These are phyloP conservation scores for Lycaon pictus DNA, from an alignment of 2,113 vertebrate species.

Conservation along the genomic window DNA sequence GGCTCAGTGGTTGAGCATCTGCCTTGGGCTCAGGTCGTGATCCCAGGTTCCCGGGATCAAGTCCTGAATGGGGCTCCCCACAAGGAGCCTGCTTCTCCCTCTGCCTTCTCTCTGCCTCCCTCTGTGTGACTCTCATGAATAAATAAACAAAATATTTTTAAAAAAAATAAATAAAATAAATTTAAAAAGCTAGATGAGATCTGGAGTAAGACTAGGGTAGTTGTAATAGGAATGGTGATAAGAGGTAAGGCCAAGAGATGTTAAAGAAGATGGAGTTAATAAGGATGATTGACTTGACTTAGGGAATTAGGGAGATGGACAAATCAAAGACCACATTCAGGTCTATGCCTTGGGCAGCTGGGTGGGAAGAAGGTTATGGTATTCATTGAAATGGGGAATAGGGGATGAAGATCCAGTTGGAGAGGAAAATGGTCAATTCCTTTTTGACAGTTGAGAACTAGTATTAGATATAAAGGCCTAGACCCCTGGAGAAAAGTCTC, in stretches of 20 bases:
- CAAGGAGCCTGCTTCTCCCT: too few species aligned
- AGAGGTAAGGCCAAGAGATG: neutral
- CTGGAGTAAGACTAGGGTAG: neutral
- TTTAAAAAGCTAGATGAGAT: neutral
- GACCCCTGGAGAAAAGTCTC: neutral
- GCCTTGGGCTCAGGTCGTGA: too few species aligned
- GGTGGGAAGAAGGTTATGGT: neutral
- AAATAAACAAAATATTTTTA: neutral
- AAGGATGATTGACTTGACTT: neutral
- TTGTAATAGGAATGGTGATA: neutral
- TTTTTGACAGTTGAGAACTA: neutral
- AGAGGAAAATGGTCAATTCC: neutral
- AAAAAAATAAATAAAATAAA: neutral
- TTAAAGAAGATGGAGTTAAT: neutral
- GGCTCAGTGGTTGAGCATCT: too few species aligned
- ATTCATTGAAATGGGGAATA: neutral
- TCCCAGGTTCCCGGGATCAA: too few species aligned
- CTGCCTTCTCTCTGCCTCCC: too few species aligned
- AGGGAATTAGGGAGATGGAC: neutral
- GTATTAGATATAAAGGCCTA: neutral
- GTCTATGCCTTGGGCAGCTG: neutral
- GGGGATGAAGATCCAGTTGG: neutral
- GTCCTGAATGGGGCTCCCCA: too few species aligned
- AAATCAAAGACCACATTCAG: neutral
- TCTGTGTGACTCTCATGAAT: too few species aligned